Percentiles rank a stretch among this genome's conserved stretches.
Evolutionary conservation across 2,797 vertebrate species (phyloP).

Genomic region (Pyrocephalus nanus): DNA sequence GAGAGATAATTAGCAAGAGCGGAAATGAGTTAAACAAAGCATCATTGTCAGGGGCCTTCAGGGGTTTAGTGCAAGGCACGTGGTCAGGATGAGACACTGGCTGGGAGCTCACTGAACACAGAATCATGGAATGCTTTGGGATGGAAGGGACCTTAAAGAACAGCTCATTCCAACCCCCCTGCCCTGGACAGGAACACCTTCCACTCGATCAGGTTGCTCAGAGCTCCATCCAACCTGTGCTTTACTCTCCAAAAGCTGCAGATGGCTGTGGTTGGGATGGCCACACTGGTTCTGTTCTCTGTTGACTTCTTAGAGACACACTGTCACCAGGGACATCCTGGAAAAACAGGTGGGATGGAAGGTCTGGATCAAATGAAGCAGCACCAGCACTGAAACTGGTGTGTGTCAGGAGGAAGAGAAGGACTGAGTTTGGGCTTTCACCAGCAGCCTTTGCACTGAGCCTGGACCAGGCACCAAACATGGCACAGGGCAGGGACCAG

Average conservation of each 20-base stretch:
- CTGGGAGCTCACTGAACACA: not conserved
- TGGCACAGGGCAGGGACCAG: not conserved
- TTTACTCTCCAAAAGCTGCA: not conserved
- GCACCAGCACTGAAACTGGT: rapidly evolving
- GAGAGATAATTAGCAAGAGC: not conserved
- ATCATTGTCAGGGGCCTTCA: not conserved
- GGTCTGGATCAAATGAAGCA: not conserved
- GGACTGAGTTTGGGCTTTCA: not conserved
- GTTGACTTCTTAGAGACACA: not conserved
- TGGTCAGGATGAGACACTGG: not conserved
- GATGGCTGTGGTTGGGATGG: not conserved
- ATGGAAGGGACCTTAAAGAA: not conserved
- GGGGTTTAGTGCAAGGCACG: not conserved
- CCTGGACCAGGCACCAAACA: not conserved
- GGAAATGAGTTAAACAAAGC: not conserved
- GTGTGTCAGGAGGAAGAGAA: not conserved
- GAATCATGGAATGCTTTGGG: not conserved
- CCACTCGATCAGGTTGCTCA: not conserved
- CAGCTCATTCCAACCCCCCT: not conserved
- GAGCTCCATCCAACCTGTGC: not conserved
- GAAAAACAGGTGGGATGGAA: not conserved
- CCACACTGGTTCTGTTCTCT: not conserved
- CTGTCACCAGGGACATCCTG: not conserved
- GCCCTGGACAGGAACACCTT: not conserved
- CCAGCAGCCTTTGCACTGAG: not conserved